Evolutionary conservation across 2,797 vertebrate genomes (phyloP).

Genomic region (Notolepis coatsorum): DNA sequence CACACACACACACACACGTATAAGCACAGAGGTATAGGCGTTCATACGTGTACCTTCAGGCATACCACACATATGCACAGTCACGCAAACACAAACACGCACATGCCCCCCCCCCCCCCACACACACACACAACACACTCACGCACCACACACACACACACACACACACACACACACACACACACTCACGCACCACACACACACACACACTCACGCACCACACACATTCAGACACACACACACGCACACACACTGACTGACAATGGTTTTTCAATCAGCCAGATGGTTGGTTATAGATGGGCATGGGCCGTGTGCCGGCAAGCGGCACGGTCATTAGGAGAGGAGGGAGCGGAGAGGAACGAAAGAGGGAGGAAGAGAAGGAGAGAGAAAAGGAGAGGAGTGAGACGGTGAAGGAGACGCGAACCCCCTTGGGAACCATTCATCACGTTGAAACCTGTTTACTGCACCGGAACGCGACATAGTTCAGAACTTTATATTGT

Average conservation of each 20-base stretch:
- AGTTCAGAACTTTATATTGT: constrained; percentile 65
- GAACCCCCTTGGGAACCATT: constrained; percentile 67
- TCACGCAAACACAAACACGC: not conserved
- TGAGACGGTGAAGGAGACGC: constrained; percentile 49
- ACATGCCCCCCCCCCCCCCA: not conserved
- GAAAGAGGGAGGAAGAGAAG: constrained; percentile 14
- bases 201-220: constrained; percentile 9
- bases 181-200: not conserved
- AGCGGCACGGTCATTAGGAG: constrained; percentile 67
- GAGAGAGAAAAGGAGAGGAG: constrained; percentile 43
- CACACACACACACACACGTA: not conserved
- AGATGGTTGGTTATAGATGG: constrained; percentile 79
- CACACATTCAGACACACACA: not conserved
- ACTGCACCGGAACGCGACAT: constrained; percentile 48
- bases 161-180: not conserved
- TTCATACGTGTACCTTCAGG: constrained; percentile 17
- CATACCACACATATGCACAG: constrained; percentile 41
- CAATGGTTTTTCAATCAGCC: constrained; percentile 69
- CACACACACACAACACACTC: not conserved
- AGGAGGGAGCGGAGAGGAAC: constrained; percentile 25
- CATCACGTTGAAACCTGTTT: constrained; percentile 52
- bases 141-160: constrained; percentile 9
- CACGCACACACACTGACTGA: constrained; percentile 17
- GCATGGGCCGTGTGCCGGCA: constrained; percentile 67
- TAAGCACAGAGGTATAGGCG: not conserved